Percentiles rank a stretch among this genome's conserved stretches.
Evolutionary conservation across 2,113 vertebrate species (phyloP).

Genomic region (Tichodroma muraria): DNA sequence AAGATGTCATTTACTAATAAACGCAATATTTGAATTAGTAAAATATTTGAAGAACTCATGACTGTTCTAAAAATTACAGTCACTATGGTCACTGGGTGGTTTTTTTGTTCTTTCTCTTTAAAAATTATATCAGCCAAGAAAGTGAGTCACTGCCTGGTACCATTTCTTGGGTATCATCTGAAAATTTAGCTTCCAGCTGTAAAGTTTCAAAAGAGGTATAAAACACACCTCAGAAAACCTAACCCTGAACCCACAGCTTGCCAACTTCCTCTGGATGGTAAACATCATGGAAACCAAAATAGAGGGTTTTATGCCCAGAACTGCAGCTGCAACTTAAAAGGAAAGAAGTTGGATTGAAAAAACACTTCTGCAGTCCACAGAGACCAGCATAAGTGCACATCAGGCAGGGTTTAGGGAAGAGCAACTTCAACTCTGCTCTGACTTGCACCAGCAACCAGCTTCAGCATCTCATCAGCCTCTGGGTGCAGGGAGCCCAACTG

Average conservation of each 20-base stretch:
- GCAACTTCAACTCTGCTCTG: neutral
- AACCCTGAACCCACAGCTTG: neutral
- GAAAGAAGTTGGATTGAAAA: neutral
- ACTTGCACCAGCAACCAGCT: neutral
- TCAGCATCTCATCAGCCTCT: neutral
- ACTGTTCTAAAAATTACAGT: neutral
- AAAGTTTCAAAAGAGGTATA: neutral
- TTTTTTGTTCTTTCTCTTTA: neutral
- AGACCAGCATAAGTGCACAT: neutral
- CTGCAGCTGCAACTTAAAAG: neutral
- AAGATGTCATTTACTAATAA: neutral
- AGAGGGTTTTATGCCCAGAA: neutral
- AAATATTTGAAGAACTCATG: neutral
- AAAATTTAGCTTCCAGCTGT: slow-evolving; percentile 2
- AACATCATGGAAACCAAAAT: neutral
- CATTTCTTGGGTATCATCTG: neutral
- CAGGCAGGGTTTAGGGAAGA: neutral
- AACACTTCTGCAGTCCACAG: neutral
- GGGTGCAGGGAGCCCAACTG: neutral
- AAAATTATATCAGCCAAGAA: neutral
- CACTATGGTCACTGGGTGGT: neutral
- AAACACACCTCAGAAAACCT: neutral
- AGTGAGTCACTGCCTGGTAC: neutral
- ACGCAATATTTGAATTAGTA: neutral
- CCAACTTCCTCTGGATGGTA: neutral